Percentiles rank a stretch among this genome's conserved stretches.
Evolutionary conservation across 2,797 vertebrate genomes (phyloP).

Genomic region (Semaprochilodus insignis): DNA sequence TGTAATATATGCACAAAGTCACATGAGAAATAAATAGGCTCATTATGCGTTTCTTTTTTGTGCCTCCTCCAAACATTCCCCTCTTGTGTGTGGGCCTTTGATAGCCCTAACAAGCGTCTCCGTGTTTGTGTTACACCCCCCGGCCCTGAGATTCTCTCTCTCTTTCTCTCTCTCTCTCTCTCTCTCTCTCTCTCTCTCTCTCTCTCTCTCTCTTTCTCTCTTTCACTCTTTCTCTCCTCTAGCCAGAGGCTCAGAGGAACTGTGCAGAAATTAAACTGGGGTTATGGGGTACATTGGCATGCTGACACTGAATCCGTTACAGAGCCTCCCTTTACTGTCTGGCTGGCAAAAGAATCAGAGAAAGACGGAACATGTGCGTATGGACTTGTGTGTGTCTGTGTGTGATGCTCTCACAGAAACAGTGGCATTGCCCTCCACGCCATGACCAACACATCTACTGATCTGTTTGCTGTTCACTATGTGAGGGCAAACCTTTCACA

Average conservation of each 20-base stretch:
- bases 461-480: neutral
- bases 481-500: too few species aligned
- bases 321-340: constrained; percentile 12
- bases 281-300: constrained; percentile 38
- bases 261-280: constrained; percentile 54
- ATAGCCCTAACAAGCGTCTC: constrained; percentile 62
- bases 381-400: neutral
- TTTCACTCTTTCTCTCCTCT: constrained; percentile 20
- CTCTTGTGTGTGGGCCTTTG: constrained; percentile 63
- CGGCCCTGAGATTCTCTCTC: constrained; percentile 24
- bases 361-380: neutral
- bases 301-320: neutral
- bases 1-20: constrained; percentile 62
- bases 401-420: neutral
- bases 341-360: constrained; percentile 25
- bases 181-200: constrained; percentile 1
- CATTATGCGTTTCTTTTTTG: constrained; percentile 59
- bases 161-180: neutral
- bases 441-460: neutral
- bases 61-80: constrained; percentile 64
- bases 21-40: constrained; percentile 66
- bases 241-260: constrained; percentile 20
- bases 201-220: neutral
- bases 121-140: constrained; percentile 56
- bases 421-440: neutral